Evolutionary conservation across 2,888 invertebrate species (phyloP).

Genomic region (Blomia tropicalis): DNA sequence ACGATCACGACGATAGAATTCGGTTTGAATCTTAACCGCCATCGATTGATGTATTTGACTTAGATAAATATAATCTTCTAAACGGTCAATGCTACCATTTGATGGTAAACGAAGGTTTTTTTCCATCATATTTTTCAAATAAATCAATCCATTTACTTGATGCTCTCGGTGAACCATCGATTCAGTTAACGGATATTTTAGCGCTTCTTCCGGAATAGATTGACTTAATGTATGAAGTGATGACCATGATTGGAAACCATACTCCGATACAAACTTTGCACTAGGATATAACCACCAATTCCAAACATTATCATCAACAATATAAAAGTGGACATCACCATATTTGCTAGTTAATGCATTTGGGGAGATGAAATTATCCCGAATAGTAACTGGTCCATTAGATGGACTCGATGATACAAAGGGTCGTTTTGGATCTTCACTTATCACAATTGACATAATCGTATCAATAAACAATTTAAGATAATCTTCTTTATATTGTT

Average conservation of each 20-base stretch:
- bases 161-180: constrained; percentile 67
- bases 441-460: constrained; percentile 48
- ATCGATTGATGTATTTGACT: constrained; percentile 75
- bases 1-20: constrained; percentile 54
- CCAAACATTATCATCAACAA: constrained; percentile 67
- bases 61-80: constrained; percentile 56
- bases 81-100: constrained; percentile 36
- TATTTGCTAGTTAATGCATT: constrained; percentile 61
- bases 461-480: constrained; percentile 62
- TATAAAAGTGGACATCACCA: constrained; percentile 66
- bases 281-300: constrained; percentile 55
- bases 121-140: constrained; percentile 36
- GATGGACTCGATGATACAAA: constrained; percentile 79
- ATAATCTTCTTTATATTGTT: constrained; percentile 55
- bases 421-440: constrained; percentile 47
- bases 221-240: constrained; percentile 50
- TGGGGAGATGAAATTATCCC: constrained; percentile 56
- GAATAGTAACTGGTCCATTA: constrained; percentile 56
- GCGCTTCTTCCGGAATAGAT: constrained; percentile 38
- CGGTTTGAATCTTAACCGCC: constrained; percentile 66
- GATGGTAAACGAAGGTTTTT: constrained; percentile 48
- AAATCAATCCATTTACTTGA: constrained; percentile 33
- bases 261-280: constrained; percentile 83
- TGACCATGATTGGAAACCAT: constrained; percentile 81
- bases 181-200: constrained; percentile 32